These are phyloP conservation scores for Atlantisia rogersi DNA, from an alignment of 2,113 vertebrate species.

Conservation along the genomic window DNA sequence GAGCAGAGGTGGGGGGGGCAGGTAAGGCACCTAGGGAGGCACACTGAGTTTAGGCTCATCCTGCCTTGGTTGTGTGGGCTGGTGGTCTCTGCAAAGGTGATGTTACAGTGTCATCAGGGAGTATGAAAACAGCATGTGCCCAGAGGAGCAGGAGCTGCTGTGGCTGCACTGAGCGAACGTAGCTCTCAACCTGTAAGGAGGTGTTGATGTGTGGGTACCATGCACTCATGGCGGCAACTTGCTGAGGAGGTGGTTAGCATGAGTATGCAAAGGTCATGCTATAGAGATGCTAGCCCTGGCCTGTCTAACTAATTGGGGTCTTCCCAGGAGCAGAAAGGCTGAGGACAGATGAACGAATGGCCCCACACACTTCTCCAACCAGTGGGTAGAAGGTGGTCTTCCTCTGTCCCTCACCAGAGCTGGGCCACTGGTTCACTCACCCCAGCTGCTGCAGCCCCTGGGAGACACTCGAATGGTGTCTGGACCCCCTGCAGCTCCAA, in stretches of 20 bases:
- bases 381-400: not conserved
- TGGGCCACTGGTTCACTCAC: not conserved
- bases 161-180: accelerated
- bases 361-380: accelerated
- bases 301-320: not conserved
- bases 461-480: not conserved
- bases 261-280: not conserved
- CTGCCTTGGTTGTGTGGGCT: not conserved
- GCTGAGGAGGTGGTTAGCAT: not conserved
- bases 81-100: not conserved
- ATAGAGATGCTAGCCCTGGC: not conserved
- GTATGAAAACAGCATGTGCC: not conserved
- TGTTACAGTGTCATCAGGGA: accelerated
- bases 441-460: not conserved
- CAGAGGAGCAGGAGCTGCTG: not conserved
- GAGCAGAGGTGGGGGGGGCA: not conserved
- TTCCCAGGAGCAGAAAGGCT: not conserved
- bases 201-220: not conserved
- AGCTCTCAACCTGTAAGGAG: not conserved
- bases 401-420: not conserved
- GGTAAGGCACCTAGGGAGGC: not conserved
- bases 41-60: not conserved
- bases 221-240: accelerated
- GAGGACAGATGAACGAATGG: not conserved
- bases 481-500: not conserved